Percentiles rank a stretch among this genome's conserved stretches.
These are phyloP conservation scores for Fulmarus glacialis DNA, from an alignment of 2,113 vertebrate species.

Conservation along the genomic window DNA sequence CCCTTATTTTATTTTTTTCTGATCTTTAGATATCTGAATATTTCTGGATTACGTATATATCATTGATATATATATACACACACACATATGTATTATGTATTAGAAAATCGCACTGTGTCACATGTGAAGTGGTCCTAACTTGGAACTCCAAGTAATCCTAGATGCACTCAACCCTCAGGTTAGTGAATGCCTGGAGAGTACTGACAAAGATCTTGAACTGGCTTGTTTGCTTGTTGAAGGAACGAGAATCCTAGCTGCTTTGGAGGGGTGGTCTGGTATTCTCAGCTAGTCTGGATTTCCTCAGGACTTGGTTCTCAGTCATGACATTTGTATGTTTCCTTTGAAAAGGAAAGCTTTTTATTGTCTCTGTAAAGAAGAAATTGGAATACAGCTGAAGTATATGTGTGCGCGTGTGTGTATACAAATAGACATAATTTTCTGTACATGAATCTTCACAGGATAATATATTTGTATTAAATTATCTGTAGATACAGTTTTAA, in stretches of 20 bases:
- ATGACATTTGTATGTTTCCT: neutral
- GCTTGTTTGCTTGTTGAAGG: neutral
- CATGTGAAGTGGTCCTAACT: neutral
- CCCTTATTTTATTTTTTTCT: neutral
- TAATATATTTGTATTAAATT: neutral
- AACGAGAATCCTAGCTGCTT: neutral
- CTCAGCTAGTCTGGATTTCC: neutral
- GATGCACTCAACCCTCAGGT: neutral
- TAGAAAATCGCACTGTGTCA: neutral
- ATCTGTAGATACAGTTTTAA: neutral
- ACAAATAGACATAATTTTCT: neutral
- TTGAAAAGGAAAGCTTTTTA: neutral
- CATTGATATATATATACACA: no score
- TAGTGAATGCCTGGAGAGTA: neutral
- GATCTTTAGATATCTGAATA: neutral
- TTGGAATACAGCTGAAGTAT: neutral
- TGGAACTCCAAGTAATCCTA: neutral
- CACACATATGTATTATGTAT: neutral
- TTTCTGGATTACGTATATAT: neutral
- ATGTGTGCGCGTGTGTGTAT: neutral
- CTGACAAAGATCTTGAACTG: neutral
- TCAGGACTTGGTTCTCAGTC: neutral
- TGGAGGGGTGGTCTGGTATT: neutral
- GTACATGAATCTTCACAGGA: neutral
- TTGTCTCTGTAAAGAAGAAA: neutral